A percentile compares a stretch with the other conserved stretches of the same genome.
phyloP scores from a whole-genome alignment of 2,888 invertebrate genomes.

The Nemotelus pantherinus region DNA sequence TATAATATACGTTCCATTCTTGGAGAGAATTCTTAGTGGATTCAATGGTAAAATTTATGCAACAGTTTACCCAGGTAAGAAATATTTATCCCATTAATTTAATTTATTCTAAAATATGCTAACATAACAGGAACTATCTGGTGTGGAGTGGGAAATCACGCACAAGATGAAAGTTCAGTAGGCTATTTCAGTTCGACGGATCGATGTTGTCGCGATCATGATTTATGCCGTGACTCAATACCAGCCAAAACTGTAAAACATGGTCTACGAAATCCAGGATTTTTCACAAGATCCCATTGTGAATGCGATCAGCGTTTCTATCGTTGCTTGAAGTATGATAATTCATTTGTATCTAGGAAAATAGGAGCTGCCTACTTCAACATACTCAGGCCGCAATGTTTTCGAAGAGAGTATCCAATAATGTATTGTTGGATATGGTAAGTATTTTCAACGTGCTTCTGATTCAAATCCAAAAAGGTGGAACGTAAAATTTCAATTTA shows the following conservation, averaged over 20 bases:
- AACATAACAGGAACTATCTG: conserved; percentile 72
- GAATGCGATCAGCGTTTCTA: conserved; percentile 76
- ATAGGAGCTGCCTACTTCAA: conserved; percentile 79
- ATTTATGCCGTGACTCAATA: conserved; percentile 73
- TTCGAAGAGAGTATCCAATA: conserved; percentile 70
- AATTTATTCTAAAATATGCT: background rate
- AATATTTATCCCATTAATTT: background rate
- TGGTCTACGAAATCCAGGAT: conserved; percentile 72
- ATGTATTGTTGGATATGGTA: conserved; percentile 53
- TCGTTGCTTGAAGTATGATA: conserved; percentile 71
- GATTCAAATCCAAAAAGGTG: background rate
- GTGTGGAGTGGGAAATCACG: conserved; percentile 77
- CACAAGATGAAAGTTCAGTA: conserved; percentile 69
- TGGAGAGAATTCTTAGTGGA: conserved; percentile 22
- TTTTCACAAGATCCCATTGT: conserved; percentile 78
- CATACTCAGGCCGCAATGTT: conserved; percentile 77
- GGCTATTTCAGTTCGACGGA: conserved; percentile 74
- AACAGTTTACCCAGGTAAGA: conserved; percentile 46
- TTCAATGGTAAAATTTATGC: conserved; percentile 20
- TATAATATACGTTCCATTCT: conserved; percentile 36
- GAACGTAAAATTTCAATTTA: background rate
- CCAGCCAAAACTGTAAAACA: conserved; percentile 68
- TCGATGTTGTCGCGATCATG: conserved; percentile 76
- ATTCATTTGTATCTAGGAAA: conserved; percentile 68
- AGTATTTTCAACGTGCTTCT: background rate